Percentiles rank a stretch among this genome's conserved stretches.
phyloP scores from a whole-genome alignment of 2,113 vertebrate genomes.

The Aramus guarauna region DNA sequence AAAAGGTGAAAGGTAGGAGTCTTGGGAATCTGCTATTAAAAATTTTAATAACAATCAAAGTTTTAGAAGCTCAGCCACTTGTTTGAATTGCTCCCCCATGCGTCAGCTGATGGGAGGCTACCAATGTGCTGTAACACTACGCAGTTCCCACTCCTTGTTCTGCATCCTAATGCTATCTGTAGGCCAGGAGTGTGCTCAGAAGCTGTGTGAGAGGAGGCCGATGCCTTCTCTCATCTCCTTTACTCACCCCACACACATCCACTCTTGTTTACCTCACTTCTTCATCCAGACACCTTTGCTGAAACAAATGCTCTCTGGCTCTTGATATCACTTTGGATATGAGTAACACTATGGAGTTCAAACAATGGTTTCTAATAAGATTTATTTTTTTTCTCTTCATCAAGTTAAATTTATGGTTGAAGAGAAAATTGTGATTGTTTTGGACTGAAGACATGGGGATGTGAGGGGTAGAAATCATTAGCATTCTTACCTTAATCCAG shows the following conservation, averaged over 20 bases:
- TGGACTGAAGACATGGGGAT: not conserved
- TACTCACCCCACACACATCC: rapidly evolving
- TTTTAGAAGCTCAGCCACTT: not conserved
- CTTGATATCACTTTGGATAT: not conserved
- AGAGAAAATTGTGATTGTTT: not conserved
- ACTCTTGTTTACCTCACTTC: not conserved
- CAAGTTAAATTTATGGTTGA: not conserved
- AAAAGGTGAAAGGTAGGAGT: not conserved
- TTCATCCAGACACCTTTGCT: not conserved
- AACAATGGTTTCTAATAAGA: not conserved
- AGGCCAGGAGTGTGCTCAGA: not conserved
- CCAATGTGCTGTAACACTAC: not conserved
- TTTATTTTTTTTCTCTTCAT: not conserved
- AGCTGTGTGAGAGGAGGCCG: not conserved
- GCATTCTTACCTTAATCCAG: not conserved
- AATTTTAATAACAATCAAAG: not conserved
- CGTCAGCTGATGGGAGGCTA: not conserved
- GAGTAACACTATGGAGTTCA: not conserved
- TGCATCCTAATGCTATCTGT: not conserved
- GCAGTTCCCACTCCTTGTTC: not conserved
- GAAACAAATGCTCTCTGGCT: not conserved
- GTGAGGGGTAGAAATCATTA: not conserved
- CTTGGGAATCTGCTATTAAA: not conserved
- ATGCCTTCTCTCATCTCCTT: not conserved
- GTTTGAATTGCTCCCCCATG: not conserved